These are phyloP conservation scores for Silurus aristotelis DNA, from an alignment of 2,797 vertebrate species.

Conservation along the genomic window DNA sequence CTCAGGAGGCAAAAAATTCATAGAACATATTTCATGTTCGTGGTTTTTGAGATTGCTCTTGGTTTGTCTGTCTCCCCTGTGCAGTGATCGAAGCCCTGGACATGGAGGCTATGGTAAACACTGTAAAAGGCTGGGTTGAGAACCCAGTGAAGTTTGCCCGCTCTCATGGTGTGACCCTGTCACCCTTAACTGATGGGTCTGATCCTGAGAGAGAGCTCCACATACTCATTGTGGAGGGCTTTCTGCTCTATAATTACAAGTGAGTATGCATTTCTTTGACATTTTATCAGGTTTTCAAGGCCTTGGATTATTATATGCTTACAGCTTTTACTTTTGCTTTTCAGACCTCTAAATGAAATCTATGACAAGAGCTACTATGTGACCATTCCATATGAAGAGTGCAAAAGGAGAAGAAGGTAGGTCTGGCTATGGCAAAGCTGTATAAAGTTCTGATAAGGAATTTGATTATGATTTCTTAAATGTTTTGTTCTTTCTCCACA, in stretches of 20 bases:
- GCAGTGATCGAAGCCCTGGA: conserved; percentile 88
- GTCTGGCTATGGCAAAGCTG: background rate
- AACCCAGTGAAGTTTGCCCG: conserved; percentile 91
- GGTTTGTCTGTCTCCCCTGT: conserved; percentile 51
- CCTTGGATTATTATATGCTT: background rate
- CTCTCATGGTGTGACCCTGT: conserved; percentile 83
- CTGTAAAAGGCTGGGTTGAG: conserved; percentile 86
- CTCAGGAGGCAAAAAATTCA: conserved; percentile 8
- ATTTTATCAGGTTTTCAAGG: background rate
- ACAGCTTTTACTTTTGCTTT: background rate
- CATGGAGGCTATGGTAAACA: conserved; percentile 94
- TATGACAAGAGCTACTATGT: conserved; percentile 86
- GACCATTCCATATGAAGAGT: conserved; percentile 88
- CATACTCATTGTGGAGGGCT: conserved; percentile 91
- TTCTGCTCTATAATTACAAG: conserved; percentile 95
- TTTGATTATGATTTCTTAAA: background rate
- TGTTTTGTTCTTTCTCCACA: conserved; percentile 1
- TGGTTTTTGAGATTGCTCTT: conserved; percentile 59
- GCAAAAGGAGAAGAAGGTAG: conserved; percentile 90
- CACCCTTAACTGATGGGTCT: conserved; percentile 60
- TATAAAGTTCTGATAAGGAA: background rate
- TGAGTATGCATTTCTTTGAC: conserved; percentile 61
- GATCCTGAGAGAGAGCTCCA: conserved; percentile 72
- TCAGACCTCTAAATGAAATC: conserved; percentile 83
- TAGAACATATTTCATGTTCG: conserved; percentile 55